Base-by-base conservation (phyloP, 2,797 vertebrate genomes). In the Scomberomorus guttatus region DNA sequence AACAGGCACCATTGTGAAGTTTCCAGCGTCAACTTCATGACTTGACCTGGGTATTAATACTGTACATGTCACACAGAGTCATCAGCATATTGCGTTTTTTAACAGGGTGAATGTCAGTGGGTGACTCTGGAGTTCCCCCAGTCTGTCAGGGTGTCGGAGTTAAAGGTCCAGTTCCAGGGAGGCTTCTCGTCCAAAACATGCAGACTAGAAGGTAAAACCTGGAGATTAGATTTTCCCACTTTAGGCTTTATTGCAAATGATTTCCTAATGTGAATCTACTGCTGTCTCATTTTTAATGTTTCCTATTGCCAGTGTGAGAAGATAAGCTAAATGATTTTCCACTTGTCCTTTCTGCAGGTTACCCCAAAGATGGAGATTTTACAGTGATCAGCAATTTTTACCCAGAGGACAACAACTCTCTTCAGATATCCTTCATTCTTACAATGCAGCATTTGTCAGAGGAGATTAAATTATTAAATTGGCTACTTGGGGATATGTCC, bases 141-240 rank as follows among this genome's bases (percentile, higher is more conserved):
- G 44, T 65, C 94, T 0, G 95, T 98, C 54, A 94, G 50, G 34
- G 79, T 97, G 37, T 97, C 95, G 0, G 93, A 95, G 75, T 80
- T 99, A 57, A 96, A 95, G 59, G 63, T 99, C 73, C 97, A 99
- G 71, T 99, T 99, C 93, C 98, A 99, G 82, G 98, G 98, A n/a
- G 98, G 98, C 8, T 99, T 99, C 81, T 96, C 97, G 15, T 96
- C 97, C 42, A 96, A 88, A 79, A 83, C 93, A 1, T 97, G 97
- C 91, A 92, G 83, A 48, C 81, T 99, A 81, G 93, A 98, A 95
- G 98, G 98, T 99, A 94, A 80, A 81, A 37, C 50, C 17, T 11
- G 17, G 17, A 59, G 0, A 27, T 60, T 5, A 46, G 1, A 25
- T 73, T 46, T 52, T 29, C 11, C 6, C 39, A 1, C 22, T 5